A percentile compares a stretch with the other conserved stretches of the same genome.
phyloP scores from a whole-genome alignment of 2,797 vertebrate genomes.

The Pantherophis vulpinus region DNA sequence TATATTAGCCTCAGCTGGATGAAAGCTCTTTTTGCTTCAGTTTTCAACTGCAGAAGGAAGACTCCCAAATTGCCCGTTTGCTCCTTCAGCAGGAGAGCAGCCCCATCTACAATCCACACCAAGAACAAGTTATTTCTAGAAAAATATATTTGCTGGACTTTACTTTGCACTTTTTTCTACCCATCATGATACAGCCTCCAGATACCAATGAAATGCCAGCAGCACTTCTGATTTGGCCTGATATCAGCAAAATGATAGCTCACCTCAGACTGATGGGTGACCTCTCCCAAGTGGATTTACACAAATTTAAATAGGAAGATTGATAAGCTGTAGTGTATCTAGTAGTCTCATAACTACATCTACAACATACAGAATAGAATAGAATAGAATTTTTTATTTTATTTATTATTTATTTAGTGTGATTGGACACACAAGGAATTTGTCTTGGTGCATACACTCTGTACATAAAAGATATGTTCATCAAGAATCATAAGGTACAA shows the following conservation, averaged over 20 bases:
- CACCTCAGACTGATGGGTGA: background rate
- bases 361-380: background rate
- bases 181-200: background rate
- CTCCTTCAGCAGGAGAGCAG: background rate
- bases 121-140: background rate
- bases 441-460: too few species aligned
- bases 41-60: background rate
- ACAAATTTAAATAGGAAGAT: background rate
- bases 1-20: background rate
- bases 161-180: background rate
- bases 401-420: too few species aligned
- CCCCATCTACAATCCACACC: background rate
- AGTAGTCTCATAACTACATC: background rate
- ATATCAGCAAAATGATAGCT: background rate
- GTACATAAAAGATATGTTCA: too few species aligned
- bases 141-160: background rate
- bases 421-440: too few species aligned
- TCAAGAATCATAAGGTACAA: too few species aligned
- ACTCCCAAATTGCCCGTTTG: background rate
- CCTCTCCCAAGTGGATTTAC: background rate
- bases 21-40: background rate
- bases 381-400: too few species aligned
- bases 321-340: background rate
- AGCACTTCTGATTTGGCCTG: background rate
- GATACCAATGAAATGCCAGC: background rate